Evolutionary conservation across 2,113 vertebrate genomes (phyloP).

Genomic region (Etia nguti): DNA sequence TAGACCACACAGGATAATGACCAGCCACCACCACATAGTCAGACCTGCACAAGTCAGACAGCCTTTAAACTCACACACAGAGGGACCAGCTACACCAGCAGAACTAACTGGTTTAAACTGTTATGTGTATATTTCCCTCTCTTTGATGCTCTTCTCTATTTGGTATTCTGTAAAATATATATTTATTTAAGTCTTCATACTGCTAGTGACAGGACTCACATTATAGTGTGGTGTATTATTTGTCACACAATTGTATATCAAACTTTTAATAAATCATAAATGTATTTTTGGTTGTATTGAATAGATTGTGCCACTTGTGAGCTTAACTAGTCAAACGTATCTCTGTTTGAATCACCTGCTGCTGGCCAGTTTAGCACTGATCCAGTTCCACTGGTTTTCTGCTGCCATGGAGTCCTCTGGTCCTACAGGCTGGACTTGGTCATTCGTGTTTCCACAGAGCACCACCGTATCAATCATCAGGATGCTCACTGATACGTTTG

Average conservation of each 20-base stretch:
- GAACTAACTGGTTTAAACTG: not conserved
- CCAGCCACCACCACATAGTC: slow-evolving; percentile 67
- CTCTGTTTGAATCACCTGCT: slow-evolving; percentile 31
- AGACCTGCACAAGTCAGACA: slow-evolving; percentile 32
- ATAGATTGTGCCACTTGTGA: not conserved
- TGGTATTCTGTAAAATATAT: not conserved
- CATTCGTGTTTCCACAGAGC: slow-evolving; percentile 68
- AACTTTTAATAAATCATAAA: not conserved
- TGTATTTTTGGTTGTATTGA: not conserved
- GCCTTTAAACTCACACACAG: accelerated
- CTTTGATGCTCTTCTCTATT: not conserved
- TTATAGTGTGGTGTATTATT: not conserved
- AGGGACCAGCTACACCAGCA: not conserved
- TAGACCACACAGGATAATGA: slow-evolving; percentile 73
- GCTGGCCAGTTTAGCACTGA: slow-evolving; percentile 40
- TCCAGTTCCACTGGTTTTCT: slow-evolving; percentile 57
- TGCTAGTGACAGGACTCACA: not conserved
- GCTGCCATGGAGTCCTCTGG: slow-evolving; percentile 33
- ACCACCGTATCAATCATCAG: slow-evolving; percentile 70
- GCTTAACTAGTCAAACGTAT: not conserved
- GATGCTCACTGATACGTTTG: slow-evolving; percentile 48
- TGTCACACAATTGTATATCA: not conserved
- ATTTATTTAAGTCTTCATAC: not conserved
- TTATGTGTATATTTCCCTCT: not conserved
- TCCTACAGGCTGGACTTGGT: slow-evolving; percentile 32